Conservation (phyloP, 2,888 invertebrate genomes). For the Orthosia cruda region DNA sequence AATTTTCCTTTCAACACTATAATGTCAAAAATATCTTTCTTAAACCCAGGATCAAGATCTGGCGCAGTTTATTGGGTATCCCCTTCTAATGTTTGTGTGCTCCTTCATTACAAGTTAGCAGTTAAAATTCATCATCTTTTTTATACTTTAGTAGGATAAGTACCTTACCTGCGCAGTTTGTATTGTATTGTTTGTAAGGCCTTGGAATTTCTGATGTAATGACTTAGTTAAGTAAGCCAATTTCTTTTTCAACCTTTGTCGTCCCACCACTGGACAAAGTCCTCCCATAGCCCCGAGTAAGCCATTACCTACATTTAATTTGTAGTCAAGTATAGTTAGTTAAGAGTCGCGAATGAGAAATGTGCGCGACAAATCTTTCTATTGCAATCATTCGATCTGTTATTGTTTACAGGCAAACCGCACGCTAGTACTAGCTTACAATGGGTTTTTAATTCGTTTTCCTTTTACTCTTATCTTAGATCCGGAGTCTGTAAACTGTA, state of each 20-base stretch:
- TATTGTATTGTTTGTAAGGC: constrained; percentile 8
- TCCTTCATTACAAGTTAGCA: not conserved
- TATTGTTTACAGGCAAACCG: constrained; percentile 33
- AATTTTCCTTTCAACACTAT: not conserved
- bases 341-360: constrained; percentile 28
- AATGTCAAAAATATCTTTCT: not conserved
- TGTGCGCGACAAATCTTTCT: constrained; percentile 20
- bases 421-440: constrained; percentile 18
- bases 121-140: not conserved
- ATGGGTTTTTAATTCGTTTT: constrained; percentile 36
- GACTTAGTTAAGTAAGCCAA: not conserved
- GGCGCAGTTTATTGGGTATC: not conserved
- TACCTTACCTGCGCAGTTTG: constrained; percentile 1
- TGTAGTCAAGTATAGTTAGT: constrained; percentile 21
- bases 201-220: constrained; percentile 7
- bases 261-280: too few species aligned
- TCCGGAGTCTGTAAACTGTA: not conserved
- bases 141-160: not conserved
- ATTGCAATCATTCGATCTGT: constrained; percentile 24
- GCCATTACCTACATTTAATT: not conserved
- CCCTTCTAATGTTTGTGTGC: constrained; percentile 1
- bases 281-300: too few species aligned
- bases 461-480: constrained; percentile 30
- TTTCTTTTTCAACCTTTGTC: too few species aligned
- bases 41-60: not conserved